A percentile compares a stretch with the other conserved stretches of the same genome.
Evolutionary conservation across 2,888 invertebrate genomes (phyloP).

Genomic region (Hemaris fuciformis): DNA sequence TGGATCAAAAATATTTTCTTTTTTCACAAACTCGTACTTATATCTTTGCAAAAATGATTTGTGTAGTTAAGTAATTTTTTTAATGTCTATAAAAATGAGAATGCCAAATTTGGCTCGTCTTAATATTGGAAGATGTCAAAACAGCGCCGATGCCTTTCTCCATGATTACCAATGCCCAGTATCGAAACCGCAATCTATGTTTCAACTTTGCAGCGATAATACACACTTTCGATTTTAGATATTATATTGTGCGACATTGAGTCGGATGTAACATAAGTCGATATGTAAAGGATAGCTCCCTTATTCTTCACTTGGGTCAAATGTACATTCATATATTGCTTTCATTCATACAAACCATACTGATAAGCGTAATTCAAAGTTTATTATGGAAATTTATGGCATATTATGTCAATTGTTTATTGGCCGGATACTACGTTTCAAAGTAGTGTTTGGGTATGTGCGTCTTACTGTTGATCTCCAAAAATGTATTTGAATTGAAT

Average conservation of each 20-base stretch:
- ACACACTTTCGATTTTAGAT: not conserved
- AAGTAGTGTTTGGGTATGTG: not conserved
- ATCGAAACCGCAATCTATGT: not conserved
- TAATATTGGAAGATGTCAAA: not conserved
- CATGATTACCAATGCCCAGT: not conserved
- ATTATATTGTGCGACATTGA: not conserved
- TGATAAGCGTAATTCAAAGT: not conserved
- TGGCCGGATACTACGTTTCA: not conserved
- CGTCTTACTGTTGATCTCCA: not conserved
- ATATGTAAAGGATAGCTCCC: not conserved
- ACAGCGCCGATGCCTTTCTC: not conserved
- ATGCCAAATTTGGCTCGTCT: not conserved
- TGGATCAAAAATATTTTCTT: too few species aligned
- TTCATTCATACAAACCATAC: not conserved
- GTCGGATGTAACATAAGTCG: not conserved
- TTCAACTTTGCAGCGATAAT: not conserved
- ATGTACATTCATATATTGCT: slow-evolving; percentile 3
- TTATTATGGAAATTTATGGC: not conserved
- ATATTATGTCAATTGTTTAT: not conserved
- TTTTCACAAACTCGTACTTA: too few species aligned
- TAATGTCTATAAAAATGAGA: not conserved
- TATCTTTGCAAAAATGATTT: too few species aligned
- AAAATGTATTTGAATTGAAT: not conserved
- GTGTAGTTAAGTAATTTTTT: not conserved
- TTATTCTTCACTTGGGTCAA: not conserved